A percentile compares a stretch with the other conserved stretches of the same genome.
These are phyloP conservation scores for Oithona nana DNA, from an alignment of 2,888 invertebrate genomes.

Conservation along the genomic window DNA sequence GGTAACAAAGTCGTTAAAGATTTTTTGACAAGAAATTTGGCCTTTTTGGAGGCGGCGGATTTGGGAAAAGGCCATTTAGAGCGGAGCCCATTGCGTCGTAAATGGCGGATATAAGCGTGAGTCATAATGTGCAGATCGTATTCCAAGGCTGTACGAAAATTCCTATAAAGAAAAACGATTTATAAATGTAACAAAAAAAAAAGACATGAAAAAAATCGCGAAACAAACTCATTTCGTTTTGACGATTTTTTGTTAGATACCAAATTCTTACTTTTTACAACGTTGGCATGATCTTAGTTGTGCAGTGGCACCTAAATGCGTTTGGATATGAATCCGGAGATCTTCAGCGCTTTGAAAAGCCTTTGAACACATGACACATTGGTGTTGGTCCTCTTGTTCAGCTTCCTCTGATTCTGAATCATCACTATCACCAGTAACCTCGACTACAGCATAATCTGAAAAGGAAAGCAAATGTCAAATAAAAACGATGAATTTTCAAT, in stretches of 20 bases:
- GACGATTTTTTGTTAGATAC: too few relatives aligned
- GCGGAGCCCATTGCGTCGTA: neutral
- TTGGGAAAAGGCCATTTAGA: neutral
- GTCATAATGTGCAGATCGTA: slow-evolving; percentile 1
- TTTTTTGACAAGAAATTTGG: neutral
- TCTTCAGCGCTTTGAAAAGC: neutral
- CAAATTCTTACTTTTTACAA: slow-evolving; percentile 2
- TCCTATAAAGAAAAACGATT: neutral
- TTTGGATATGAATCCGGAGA: slow-evolving; percentile 3
- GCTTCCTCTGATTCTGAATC: neutral
- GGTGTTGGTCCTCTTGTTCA: neutral
- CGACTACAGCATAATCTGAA: neutral
- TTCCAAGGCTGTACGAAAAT: slow-evolving; percentile 4
- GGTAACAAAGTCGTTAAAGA: neutral
- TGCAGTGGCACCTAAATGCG: slow-evolving; percentile 6
- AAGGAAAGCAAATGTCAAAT: neutral
- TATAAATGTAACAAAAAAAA: neutral
- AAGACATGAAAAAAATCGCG: neutral
- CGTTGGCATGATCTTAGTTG: neutral
- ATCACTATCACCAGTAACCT: neutral
- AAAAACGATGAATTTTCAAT: neutral
- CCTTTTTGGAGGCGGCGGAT: neutral
- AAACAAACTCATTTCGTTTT: neutral
- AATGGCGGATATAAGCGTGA: neutral
- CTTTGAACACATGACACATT: slow-evolving; percentile 9